Evolutionary conservation across 23 tunicate genomes (phyloP), one percentile per base, ranked within the genome.

Genomic region (Corella eumyota): DNA sequence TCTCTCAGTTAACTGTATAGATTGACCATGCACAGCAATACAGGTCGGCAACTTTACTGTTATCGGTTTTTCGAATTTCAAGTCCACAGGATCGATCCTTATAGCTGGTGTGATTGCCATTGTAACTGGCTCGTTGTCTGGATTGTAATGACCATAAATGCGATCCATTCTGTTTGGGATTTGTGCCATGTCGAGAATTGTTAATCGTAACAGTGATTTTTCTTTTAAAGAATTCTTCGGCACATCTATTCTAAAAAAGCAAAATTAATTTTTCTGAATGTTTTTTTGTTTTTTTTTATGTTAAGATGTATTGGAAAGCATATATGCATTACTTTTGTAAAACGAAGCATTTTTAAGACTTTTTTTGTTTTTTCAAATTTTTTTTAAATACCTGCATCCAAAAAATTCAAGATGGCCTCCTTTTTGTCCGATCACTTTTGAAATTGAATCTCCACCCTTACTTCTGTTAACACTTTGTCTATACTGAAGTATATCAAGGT

Each of bases 31-130:
- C 7, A 61, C 70, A 27, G 85, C 85, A 11, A 69, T 62, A 44
- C 85, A 77, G 2, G 85, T 69, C n/a, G 85, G 85, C 7, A 77
- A 62, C 60, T 73, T 80, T 19, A 86, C 66, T 20, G 95, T 77
- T 44, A 86, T 51, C 13, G 95, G 81, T 46, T 86, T 86, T 23
- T 63, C 49, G 6, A 86, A 46, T 50, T 57, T 40, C 7, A 75
- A 28, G 33, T 86, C 73, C 28, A 58, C 61, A 5, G 95, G 95
- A 13, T 74, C 67, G 31, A 86, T 72, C 32, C 65, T 77, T 4
- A 86, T 50, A 13, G 85, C 80, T 25, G 85, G 87, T 27, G 95
- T 36, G 20, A 86, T 86, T 1, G 95, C 81, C 74, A 86, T 66
- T 61, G 66, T 7, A 19, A 52, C 51, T 1, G 85, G 62, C 4